phyloP scores from a whole-genome alignment of 2,113 vertebrate species.

The Fregata magnificens region DNA sequence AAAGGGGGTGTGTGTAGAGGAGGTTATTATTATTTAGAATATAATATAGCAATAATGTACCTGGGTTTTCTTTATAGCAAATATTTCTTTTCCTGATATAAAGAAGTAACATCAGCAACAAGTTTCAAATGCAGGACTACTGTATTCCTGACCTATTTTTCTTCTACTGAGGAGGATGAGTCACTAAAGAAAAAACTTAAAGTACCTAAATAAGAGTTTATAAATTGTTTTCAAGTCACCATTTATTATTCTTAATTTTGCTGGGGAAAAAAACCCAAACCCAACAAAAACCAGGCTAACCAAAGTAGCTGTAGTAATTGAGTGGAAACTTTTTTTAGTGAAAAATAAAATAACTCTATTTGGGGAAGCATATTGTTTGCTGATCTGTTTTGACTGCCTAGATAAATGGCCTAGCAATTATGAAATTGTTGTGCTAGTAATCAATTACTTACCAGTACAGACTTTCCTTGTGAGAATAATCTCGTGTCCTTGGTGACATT shows the following conservation, averaged over 20 bases:
- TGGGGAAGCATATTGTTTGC: not conserved
- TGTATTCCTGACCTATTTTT: not conserved
- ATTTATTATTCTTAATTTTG: not conserved
- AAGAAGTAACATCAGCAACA: not conserved
- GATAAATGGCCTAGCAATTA: not conserved
- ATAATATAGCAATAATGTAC: not conserved
- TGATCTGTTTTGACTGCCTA: not conserved
- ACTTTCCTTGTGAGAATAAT: not conserved
- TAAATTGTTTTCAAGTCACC: not conserved
- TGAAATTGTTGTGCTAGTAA: not conserved
- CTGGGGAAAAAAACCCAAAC: not conserved
- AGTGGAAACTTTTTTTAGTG: not conserved
- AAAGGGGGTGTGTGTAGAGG: not conserved
- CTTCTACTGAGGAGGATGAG: not conserved
- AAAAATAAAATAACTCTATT: not conserved
- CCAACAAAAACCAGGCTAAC: not conserved
- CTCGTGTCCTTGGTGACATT: not conserved
- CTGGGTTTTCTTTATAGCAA: not conserved
- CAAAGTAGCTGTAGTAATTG: not conserved
- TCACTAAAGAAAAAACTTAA: not conserved
- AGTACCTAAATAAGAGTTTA: not conserved
- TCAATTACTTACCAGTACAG: not conserved
- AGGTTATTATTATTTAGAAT: not conserved
- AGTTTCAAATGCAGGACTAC: not conserved
- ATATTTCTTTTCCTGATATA: not conserved